Evolutionary conservation across 2,888 invertebrate species (phyloP), one percentile per base, ranked within the genome.

Genomic region (Autographa gamma): DNA sequence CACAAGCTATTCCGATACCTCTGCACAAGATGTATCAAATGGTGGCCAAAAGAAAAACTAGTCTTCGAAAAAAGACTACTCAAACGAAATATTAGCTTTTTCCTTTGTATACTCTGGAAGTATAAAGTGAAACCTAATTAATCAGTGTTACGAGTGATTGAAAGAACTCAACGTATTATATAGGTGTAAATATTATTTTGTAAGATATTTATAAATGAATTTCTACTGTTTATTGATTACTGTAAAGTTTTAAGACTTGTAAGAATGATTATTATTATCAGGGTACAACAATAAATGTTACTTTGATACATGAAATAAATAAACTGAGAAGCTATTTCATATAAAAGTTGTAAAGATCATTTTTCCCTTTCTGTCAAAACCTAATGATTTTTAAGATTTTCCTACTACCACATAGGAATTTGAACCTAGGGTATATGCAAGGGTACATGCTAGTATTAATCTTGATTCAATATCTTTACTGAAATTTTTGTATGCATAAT

Each of bases 121-220:
- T 92, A 90, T 81, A 95, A 95, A 86, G 83, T 92, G 71, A 95
- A 95, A 86, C 82, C 90, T 32, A 92, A 94, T 86, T 95, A 86
- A 91, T 77, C 72, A 84, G 77, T 84, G 77, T 66, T 74, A 61
- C 71, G 70, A 63, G 69, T 75, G 73, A 72, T 72, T 68, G 71
- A 71, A 78, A 71, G 79, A 73, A 83, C 76, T 85, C 83, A 82
- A 75, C 85, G 89, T 90, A 90, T 90, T 90, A 90, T 79, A 64
- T 83, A 82, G 87, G 81, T 93, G 93, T 94, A 93, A 90, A 94
- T 93, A 93, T 88, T 87, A 85, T 82, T 86, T 81, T 84, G 83
- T 93, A 92, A 93, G 90, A 88, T 93, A 92, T 90, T 92, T 92
- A 90, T 90, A 82, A 86, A 86, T 60, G 43, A 59, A 70, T 77